Evolutionary conservation across 2,113 vertebrate genomes (phyloP), one percentile per base, ranked within the genome.

Genomic region (Cettia cetti): DNA sequence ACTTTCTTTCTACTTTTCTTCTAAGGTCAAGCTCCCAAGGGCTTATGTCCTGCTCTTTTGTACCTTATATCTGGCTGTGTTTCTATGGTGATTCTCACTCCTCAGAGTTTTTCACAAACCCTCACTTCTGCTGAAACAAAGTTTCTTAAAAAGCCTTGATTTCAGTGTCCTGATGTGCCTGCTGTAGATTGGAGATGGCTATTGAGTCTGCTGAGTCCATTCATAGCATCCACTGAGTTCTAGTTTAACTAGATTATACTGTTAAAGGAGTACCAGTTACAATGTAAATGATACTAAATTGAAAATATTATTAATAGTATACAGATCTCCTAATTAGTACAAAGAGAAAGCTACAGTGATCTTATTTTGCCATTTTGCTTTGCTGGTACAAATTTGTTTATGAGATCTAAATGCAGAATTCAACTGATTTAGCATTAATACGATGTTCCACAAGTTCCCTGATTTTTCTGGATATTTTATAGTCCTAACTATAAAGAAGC

Each of bases 81-180:
- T 97, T 90, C 89, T 94, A 47, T 66, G 50, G 76, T 54, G 79
- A 93, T 81, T 83, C 60, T 86, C 52, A 83, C 33, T 81, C 47
- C 82, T 69, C 28, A 65, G 31, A 45, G 35, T 90, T 92, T 88
- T 88, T 63, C 59, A 60, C 82, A 65, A 72, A 72, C 40, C 23
- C 26, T 59, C 15, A 47, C 81, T 89, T 92, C 52, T 86, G 19
- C 22, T 92, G 72, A 92, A 95, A 68, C 74, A 92, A 90, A 90
- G 60, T 33, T 71, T 57, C 85, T 83, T 39, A 80, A 84, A 95
- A 20, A 24, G 60, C 53, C 4, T 1, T 66, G 68, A 61, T 88
- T 90, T 47, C 7, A 16, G 56, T 93, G 57, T 87, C 40, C 44
- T n/a, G 74, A 44, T 76, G 52, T 89, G 39, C 27, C 14, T 65